These are phyloP conservation scores for Parnassius apollo DNA, from an alignment of 2,888 invertebrate species.

Conservation along the genomic window DNA sequence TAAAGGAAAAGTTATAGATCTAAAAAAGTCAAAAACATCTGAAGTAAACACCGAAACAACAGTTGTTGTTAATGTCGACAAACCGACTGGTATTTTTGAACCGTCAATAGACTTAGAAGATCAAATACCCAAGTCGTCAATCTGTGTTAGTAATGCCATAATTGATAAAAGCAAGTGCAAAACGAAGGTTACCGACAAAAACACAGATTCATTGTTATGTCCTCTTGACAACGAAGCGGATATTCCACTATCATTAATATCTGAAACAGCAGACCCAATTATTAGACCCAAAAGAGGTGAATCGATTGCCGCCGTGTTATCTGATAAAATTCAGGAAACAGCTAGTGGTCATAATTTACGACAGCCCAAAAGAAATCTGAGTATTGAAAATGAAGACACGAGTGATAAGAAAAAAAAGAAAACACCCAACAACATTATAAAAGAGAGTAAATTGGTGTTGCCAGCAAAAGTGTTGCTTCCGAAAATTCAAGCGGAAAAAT, in stretches of 20 bases:
- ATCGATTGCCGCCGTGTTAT: conserved; percentile 72
- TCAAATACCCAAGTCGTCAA: conserved; percentile 82
- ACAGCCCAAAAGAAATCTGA: conserved; percentile 68
- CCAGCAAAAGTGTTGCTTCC: conserved; percentile 64
- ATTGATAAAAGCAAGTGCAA: conserved; percentile 67
- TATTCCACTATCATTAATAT: conserved; percentile 65
- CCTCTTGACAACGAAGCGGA: conserved; percentile 70
- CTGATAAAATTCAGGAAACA: conserved; percentile 74
- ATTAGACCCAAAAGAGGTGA: conserved; percentile 70
- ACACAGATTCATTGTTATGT: conserved; percentile 47
- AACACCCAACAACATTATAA: conserved; percentile 60
- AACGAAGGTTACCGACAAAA: conserved; percentile 51
- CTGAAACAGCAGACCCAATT: conserved; percentile 64
- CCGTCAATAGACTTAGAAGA: conserved; percentile 85
- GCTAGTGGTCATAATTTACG: conserved; percentile 70
- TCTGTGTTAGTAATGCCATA: conserved; percentile 64
- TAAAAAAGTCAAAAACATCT: conserved; percentile 63
- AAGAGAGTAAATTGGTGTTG: conserved; percentile 73
- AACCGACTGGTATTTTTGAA: conserved; percentile 86
- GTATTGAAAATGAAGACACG: conserved; percentile 58
- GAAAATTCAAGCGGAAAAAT: conserved; percentile 67
- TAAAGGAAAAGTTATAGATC: conserved; percentile 71
- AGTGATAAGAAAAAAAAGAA: conserved; percentile 73
- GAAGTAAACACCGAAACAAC: conserved; percentile 51
- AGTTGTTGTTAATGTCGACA: conserved; percentile 68